Evolutionary conservation across 2,888 invertebrate genomes (phyloP).

Genomic region (Ferdinandea cuprea): DNA sequence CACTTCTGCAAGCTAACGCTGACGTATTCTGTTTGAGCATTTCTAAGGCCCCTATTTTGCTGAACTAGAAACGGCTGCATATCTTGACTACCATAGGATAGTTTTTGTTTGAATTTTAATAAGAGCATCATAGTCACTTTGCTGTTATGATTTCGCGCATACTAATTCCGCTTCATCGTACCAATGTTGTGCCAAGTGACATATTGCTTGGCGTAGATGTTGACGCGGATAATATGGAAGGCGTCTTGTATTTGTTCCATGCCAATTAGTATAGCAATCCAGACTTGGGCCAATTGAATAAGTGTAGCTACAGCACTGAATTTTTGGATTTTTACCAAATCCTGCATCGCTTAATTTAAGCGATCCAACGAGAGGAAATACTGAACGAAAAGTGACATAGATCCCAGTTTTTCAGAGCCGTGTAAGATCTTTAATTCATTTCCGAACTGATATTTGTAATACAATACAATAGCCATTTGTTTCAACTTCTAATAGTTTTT

Average conservation of each 20-base stretch:
- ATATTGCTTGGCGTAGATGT: slow-evolving; percentile 93
- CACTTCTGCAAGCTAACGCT: too few species aligned
- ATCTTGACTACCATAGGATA: too few species aligned
- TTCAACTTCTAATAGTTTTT: slow-evolving; percentile 85
- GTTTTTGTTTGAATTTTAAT: too few species aligned
- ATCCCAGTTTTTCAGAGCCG: slow-evolving; percentile 93
- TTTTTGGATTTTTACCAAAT: slow-evolving; percentile 96
- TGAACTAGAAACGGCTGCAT: too few species aligned
- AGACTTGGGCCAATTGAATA: slow-evolving; percentile 97
- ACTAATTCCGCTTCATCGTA: slow-evolving; percentile 95
- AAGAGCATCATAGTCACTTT: slow-evolving; percentile 96
- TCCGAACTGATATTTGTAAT: slow-evolving; percentile 94
- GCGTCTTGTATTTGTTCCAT: slow-evolving; percentile 99
- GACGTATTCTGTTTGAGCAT: too few species aligned
- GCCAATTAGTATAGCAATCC: slow-evolving; percentile 95
- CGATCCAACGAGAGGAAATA: slow-evolving; percentile 94
- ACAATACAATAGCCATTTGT: slow-evolving; percentile 91
- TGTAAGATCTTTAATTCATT: slow-evolving; percentile 93
- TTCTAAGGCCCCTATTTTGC: too few species aligned
- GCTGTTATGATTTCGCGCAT: slow-evolving; percentile 95
- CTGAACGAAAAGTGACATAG: slow-evolving; percentile 92
- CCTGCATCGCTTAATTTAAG: slow-evolving; percentile 95
- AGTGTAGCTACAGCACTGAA: slow-evolving; percentile 98
- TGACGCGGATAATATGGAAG: slow-evolving; percentile 97
- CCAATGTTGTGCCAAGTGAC: slow-evolving; percentile 91